A percentile compares a stretch with the other conserved stretches of the same genome.
Conservation (phyloP, 2,797 vertebrate species). For the Sebastolobus altivelis region DNA sequence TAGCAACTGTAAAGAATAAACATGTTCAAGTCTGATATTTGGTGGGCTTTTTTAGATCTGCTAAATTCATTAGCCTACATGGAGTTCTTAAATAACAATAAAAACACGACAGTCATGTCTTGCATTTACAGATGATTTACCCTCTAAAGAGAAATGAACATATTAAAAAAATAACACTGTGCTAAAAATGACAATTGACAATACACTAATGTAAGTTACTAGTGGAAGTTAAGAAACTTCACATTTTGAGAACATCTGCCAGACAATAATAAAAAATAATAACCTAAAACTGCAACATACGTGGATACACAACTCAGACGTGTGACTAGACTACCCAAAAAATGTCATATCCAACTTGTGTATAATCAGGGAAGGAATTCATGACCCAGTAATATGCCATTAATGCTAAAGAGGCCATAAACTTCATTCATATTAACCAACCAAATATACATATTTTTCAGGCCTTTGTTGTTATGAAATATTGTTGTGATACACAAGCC, state of each 20-base stretch:
- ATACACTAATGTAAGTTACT: constrained; percentile 59
- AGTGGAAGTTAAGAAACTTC: constrained; percentile 72
- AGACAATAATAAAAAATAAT: constrained; percentile 55
- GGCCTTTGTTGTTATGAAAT: constrained; percentile 29
- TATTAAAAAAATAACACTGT: constrained; percentile 71
- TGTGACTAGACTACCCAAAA: constrained; percentile 53
- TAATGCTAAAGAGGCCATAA: constrained; percentile 42
- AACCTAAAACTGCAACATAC: constrained; percentile 54
- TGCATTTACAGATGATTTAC: constrained; percentile 78
- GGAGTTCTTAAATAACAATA: constrained; percentile 84
- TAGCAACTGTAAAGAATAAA: constrained; percentile 84
- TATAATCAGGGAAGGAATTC: constrained; percentile 29
- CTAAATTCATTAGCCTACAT: constrained; percentile 69
- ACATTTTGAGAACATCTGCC: constrained; percentile 74
- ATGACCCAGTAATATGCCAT: constrained; percentile 38
- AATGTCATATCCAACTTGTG: constrained; percentile 36
- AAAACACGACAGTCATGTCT: constrained; percentile 75
- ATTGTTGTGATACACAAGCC: constrained; percentile 12
- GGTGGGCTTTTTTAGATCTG: constrained; percentile 76
- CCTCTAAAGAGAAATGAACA: constrained; percentile 66
- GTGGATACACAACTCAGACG: constrained; percentile 54
- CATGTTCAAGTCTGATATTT: constrained; percentile 84
- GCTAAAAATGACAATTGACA: constrained; percentile 71
- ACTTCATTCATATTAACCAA: constrained; percentile 24
- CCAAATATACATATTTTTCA: constrained; percentile 23